A percentile compares a stretch with the other conserved stretches of the same genome.
Evolutionary conservation across 1,140 invertebrate genomes (phyloP).

Genomic region (Cepaea nemoralis): DNA sequence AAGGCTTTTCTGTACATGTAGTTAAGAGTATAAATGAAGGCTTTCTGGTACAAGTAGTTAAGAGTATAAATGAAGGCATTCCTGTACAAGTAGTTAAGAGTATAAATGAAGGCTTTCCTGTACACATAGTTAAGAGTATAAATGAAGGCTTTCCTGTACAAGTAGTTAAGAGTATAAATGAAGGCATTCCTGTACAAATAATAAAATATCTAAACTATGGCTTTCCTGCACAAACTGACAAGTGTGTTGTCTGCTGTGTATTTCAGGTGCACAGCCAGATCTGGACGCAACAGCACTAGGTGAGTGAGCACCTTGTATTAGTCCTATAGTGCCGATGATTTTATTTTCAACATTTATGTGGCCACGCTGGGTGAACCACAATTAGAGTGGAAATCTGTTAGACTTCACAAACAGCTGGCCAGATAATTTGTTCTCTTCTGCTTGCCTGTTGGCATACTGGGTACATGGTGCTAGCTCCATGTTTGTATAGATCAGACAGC

Average conservation of each 20-base stretch:
- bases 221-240: neutral
- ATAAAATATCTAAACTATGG: neutral
- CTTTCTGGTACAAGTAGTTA: no score
- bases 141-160: neutral
- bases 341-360: neutral
- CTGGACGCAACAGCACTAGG: neutral
- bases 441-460: neutral
- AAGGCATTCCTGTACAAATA: neutral
- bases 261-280: neutral
- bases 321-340: neutral
- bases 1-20: no score
- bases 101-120: neutral
- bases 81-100: no score
- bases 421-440: neutral
- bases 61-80: neutral
- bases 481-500: neutral
- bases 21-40: no score
- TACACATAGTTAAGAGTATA: neutral
- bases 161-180: neutral
- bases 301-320: neutral
- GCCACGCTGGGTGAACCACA: no score
- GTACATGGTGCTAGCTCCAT: neutral
- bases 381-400: no score
- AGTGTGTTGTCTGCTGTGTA: neutral
- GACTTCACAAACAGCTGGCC: no score